These are phyloP conservation scores for Acropora yongei DNA, from an alignment of 64 coral and sea anemone species.

Conservation along the genomic window DNA sequence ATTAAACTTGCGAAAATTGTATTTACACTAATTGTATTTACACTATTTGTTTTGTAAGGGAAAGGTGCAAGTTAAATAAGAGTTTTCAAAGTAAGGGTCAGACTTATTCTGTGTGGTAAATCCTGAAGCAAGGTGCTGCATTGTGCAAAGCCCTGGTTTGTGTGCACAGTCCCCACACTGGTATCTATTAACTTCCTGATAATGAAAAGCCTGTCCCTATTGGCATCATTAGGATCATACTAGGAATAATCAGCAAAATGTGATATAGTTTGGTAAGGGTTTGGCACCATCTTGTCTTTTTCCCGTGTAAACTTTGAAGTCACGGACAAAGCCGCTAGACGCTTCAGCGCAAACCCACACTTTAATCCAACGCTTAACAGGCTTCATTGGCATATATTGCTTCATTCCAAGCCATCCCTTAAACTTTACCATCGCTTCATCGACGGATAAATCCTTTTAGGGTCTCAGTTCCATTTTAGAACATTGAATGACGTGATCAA, in stretches of 20 bases:
- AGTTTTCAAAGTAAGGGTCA: no score
- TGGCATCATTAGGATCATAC: neutral
- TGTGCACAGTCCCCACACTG: no score
- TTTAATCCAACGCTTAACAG: conserved; percentile 63
- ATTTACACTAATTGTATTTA: no score
- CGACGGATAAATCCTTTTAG: conserved; percentile 20
- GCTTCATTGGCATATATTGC: conserved; percentile 67
- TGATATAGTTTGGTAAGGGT: conserved; percentile 8
- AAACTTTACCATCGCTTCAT: conserved; percentile 34
- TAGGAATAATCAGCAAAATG: conserved; percentile 43
- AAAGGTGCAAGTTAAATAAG: no score
- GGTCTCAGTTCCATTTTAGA: conserved; percentile 5
- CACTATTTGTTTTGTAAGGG: no score
- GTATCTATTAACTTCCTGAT: neutral
- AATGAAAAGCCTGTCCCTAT: conserved; percentile 25
- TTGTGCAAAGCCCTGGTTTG: no score
- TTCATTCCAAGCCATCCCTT: conserved; percentile 60
- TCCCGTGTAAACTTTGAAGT: conserved; percentile 52
- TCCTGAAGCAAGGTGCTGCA: no score
- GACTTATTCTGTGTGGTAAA: no score
- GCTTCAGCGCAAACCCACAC: conserved; percentile 52
- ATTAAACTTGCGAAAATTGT: no score
- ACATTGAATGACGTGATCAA: conserved; percentile 26
- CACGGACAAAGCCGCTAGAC: conserved; percentile 45
- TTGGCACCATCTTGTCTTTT: conserved; percentile 64